Evolutionary conservation across 2,888 invertebrate genomes (phyloP).

Genomic region (Crocallis elinguaria): DNA sequence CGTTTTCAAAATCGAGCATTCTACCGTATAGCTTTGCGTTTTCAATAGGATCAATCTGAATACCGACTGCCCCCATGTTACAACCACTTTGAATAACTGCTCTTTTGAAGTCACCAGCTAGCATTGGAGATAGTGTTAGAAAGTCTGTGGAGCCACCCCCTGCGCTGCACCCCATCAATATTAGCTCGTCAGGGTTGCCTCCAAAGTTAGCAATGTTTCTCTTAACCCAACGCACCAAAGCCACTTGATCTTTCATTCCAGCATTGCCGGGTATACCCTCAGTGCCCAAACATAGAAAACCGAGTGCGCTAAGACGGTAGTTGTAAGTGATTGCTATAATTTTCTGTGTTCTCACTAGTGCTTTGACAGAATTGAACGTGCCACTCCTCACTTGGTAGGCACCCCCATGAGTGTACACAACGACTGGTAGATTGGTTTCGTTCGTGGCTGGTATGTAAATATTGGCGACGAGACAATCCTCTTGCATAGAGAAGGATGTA

Average conservation of each 20-base stretch:
- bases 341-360: conserved; percentile 2
- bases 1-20: conserved; percentile 42
- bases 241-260: conserved; percentile 64
- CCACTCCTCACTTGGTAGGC: conserved; percentile 36
- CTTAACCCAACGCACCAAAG: conserved; percentile 55
- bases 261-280: conserved; percentile 60
- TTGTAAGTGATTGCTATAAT: conserved; percentile 33
- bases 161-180: conserved; percentile 59
- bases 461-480: conserved; percentile 46
- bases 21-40: conserved; percentile 53
- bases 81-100: conserved; percentile 57
- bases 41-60: conserved; percentile 53
- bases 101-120: conserved; percentile 55
- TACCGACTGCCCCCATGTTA: conserved; percentile 40
- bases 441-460: conserved; percentile 45
- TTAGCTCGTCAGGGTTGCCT: conserved; percentile 48
- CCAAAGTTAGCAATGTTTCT: conserved; percentile 58
- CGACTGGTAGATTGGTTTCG: conserved; percentile 44
- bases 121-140: conserved; percentile 50
- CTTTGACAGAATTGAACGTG: background rate
- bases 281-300: conserved; percentile 62
- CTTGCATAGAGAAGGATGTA: conserved; percentile 11
- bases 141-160: conserved; percentile 55
- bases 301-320: conserved; percentile 54
- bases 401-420: conserved; percentile 51